These are phyloP conservation scores for Latrodectus geometricus DNA, from an alignment of 1,140 invertebrate genomes.

Conservation along the genomic window DNA sequence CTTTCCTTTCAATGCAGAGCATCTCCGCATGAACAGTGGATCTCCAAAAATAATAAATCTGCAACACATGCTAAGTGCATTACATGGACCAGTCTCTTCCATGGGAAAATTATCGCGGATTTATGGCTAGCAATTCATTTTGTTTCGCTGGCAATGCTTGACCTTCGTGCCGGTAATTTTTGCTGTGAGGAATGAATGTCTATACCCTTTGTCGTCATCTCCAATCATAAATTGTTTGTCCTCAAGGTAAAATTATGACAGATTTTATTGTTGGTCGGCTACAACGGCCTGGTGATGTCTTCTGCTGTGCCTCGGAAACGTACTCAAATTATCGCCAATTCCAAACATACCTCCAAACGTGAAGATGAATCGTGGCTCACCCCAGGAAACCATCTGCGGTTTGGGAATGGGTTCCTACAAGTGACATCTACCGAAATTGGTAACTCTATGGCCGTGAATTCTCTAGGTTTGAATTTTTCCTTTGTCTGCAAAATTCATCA, in stretches of 20 bases:
- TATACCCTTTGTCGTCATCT: not conserved
- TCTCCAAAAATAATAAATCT: not conserved
- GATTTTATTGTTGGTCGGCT: not conserved
- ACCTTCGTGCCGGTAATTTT: not conserved
- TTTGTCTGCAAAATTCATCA: too few species aligned
- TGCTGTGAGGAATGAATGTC: not conserved
- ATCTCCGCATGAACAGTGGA: not conserved
- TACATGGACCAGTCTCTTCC: not conserved
- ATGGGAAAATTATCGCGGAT: not conserved
- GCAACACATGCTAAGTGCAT: not conserved
- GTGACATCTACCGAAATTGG: too few species aligned
- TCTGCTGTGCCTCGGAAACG: not conserved
- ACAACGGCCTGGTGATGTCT: not conserved
- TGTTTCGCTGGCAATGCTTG: not conserved
- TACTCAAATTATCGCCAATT: not conserved
- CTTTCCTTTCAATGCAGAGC: too few species aligned
- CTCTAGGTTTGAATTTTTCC: too few species aligned
- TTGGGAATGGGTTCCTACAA: too few species aligned
- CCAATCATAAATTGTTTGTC: not conserved
- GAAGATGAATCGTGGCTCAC: too few species aligned
- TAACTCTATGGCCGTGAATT: too few species aligned
- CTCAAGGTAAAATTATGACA: not conserved
- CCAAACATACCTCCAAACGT: not conserved
- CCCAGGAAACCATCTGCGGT: too few species aligned
- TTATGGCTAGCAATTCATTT: not conserved